Base-by-base conservation (phyloP, 2,797 vertebrate species). In the Moxostoma hubbsi region DNA sequence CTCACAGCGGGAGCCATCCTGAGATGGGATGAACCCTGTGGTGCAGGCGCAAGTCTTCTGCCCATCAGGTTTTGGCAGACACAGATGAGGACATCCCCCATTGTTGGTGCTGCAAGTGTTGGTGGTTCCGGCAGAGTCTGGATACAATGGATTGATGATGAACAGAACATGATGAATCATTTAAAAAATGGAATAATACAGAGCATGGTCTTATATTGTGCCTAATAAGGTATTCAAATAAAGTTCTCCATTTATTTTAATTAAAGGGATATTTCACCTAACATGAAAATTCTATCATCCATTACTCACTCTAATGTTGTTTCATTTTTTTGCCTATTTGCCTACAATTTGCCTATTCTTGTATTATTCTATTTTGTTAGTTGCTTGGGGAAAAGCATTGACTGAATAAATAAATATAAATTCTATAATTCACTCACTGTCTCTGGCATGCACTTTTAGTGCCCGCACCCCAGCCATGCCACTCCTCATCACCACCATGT, bases 31-130 rank as follows among this genome's bases (percentile, higher is more conserved):
- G 49, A 93, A 93, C 15, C 93, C 93, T 0, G 90, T 91, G 68
- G 93, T 94, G 84, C 93, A 94, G 70, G 90, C 91, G 36, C 93
- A 94, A 13, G 87, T 87, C 57, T 91, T 92, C 51, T 91, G 79
- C 74, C 85, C 91, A 53, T 58, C 59, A 3, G 92, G 90, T 88
- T 90, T 93, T 49, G 93, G 92, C 13, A 94, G 82, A 83, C 93
- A 94, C 49, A 94, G 86, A 71, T 94, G 93, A 7, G 89, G 82
- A 46, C 93, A 94, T 65, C 89, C 92, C 0, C 93, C 93, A 0
- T 94, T 94, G 88, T 90, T 91, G 67, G 89, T 83, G 73, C 91
- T 92, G 83, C 93, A 94, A 74, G 86, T 92, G 4, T 94, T 94
- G 51, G 76, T 84, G 11, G 84, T 88, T 5, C 93, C 93, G 51